Evolutionary conservation across 2,797 vertebrate genomes (phyloP), one percentile per base, ranked within the genome.

Genomic region (Micromesistius poutassou): DNA sequence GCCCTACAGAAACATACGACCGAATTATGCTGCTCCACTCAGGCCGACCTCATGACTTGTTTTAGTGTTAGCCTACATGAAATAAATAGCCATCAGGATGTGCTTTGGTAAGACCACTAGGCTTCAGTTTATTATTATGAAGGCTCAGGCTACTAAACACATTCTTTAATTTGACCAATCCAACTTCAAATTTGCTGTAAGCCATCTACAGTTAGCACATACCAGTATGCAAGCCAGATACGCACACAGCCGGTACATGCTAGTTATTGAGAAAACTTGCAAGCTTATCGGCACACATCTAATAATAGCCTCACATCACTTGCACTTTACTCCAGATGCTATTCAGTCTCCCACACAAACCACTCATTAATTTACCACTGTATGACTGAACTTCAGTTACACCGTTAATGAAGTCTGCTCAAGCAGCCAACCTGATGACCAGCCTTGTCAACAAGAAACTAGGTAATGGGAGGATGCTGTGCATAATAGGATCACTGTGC

Each of bases 311-410:
- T 35, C 46, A 62, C 46, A 22, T 30, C 40, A 50, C 74, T 62
- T 30, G 42, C 33, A 50, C 30, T 25, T 28, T 68, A 36, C 75
- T 66, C 55, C 33, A 22, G 62, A 68, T n/a, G 7, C 16, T 31
- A 30, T 13, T 19, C 71, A 16, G 42, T 30, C 71, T 7, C 71
- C 33, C 31, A 72, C 71, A 36, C 46, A 42, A 30, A 66, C 62
- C 22, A 55, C 46, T 22, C 19, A 66, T 28, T 38, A 28, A 68
- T 30, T 78, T 66, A 28, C 28, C 33, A 28, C 77, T 72, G 46
- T 73, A 73, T 73, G 22, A 73, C 33, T 73, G 50, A 71, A 78
- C 30, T 31, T 71, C 50, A 40, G 72, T 30, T 3, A 68, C 19
- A 31, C 38, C 38, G 19, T 46, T 70, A 9, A 71, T 74, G 31